These are phyloP conservation scores for Crypturellus undulatus DNA, from an alignment of 2,113 vertebrate genomes.

Conservation along the genomic window DNA sequence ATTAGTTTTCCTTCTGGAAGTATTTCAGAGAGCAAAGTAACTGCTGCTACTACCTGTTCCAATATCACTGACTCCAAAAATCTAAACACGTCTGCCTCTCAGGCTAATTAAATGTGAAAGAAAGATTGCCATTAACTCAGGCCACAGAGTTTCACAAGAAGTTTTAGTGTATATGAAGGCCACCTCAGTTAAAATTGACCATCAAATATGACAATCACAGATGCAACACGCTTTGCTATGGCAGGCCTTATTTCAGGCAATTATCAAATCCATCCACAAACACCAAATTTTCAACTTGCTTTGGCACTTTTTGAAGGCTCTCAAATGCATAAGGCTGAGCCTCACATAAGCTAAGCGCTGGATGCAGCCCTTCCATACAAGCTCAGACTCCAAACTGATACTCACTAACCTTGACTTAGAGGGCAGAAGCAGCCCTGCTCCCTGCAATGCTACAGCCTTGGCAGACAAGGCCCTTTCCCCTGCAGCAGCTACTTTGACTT, in stretches of 20 bases:
- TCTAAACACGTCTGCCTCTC: background rate
- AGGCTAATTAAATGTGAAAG: background rate
- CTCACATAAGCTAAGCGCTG: rapidly evolving
- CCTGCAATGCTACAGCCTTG: background rate
- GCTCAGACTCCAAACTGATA: background rate
- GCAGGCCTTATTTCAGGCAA: background rate
- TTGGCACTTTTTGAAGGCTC: background rate
- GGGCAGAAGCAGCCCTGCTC: background rate
- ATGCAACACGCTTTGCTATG: background rate
- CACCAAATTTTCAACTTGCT: background rate
- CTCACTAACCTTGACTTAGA: background rate
- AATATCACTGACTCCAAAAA: background rate
- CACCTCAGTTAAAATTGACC: background rate
- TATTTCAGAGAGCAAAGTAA: background rate
- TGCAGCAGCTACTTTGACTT: background rate
- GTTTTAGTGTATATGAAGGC: background rate
- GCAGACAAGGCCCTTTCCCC: background rate
- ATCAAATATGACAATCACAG: background rate
- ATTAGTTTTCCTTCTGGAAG: background rate
- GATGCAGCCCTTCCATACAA: background rate
- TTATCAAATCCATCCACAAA: background rate
- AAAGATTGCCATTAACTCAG: background rate
- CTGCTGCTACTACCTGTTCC: background rate
- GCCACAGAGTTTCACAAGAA: background rate
- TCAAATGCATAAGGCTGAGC: rapidly evolving